phyloP scores from a whole-genome alignment of 2,113 vertebrate species.

The Sander lucioperca region DNA sequence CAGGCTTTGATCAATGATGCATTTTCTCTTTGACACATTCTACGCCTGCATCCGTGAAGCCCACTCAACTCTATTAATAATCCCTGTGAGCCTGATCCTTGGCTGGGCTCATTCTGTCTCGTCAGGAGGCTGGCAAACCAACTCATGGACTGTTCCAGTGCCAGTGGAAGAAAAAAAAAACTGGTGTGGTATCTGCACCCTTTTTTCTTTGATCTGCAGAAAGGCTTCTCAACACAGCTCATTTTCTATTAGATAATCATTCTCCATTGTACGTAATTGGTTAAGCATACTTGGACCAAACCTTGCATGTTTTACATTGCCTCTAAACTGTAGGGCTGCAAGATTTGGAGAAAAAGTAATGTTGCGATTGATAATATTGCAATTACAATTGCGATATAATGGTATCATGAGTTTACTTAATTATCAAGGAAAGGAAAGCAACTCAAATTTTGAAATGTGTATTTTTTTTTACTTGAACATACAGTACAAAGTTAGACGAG shows the following conservation, averaged over 20 bases:
- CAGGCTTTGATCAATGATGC: constrained; percentile 78
- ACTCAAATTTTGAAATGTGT: no score
- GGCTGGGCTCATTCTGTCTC: constrained; percentile 78
- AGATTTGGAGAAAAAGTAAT: no score
- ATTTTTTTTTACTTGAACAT: no score
- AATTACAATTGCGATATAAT: no score
- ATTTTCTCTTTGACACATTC: constrained; percentile 81
- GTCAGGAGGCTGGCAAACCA: constrained; percentile 72
- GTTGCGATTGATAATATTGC: no score
- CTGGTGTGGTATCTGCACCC: constrained; percentile 22
- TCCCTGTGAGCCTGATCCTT: constrained; percentile 73
- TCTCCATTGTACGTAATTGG: constrained; percentile 7
- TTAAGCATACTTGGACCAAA: background rate
- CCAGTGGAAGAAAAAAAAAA: constrained; percentile 7
- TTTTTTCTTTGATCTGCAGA: constrained; percentile 48
- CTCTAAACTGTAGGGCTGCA: background rate
- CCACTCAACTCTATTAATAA: constrained; percentile 86
- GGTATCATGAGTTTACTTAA: no score
- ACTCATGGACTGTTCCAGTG: constrained; percentile 45
- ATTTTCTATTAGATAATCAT: constrained; percentile 20
- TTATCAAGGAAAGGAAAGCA: no score
- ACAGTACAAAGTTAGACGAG: no score
- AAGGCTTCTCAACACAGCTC: constrained; percentile 5
- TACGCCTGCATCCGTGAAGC: constrained; percentile 76
- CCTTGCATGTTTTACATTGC: background rate